Evolutionary conservation across 2,113 vertebrate genomes (phyloP).

Genomic region (Chitala chitala): DNA sequence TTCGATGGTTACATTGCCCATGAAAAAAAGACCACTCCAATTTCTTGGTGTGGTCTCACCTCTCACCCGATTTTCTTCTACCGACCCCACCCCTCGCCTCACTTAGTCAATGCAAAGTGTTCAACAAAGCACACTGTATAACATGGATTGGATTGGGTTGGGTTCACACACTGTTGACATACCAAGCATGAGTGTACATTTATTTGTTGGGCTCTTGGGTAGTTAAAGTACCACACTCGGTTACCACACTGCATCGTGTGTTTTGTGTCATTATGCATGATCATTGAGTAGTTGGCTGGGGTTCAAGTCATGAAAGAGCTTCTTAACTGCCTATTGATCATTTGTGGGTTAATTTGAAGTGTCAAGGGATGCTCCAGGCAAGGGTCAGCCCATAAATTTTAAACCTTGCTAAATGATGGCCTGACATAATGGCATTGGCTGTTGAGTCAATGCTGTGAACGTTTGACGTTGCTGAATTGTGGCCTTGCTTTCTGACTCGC

Average conservation of each 20-base stretch:
- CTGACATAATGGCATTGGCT: background rate
- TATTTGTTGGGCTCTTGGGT: background rate
- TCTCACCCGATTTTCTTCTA: no score
- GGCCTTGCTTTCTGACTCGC: constrained; percentile 29
- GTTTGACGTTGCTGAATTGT: background rate
- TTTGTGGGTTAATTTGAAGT: no score
- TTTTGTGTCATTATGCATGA: background rate
- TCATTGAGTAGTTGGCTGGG: background rate
- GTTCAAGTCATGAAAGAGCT: background rate
- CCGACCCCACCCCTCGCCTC: no score
- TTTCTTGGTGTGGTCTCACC: no score
- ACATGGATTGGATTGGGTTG: no score
- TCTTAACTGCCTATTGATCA: background rate
- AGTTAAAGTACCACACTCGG: background rate
- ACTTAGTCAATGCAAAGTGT: no score
- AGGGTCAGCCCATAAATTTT: background rate
- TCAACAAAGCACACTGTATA: no score
- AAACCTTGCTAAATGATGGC: background rate
- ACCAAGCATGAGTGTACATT: no score
- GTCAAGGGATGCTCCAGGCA: no score
- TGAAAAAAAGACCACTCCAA: no score
- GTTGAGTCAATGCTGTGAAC: background rate
- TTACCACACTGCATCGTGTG: background rate
- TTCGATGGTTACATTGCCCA: no score
- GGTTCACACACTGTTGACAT: no score